A percentile compares a stretch with the other conserved stretches of the same genome.
Conservation (phyloP, 2,797 vertebrate species). For the Poeciliopsis presidionis region DNA sequence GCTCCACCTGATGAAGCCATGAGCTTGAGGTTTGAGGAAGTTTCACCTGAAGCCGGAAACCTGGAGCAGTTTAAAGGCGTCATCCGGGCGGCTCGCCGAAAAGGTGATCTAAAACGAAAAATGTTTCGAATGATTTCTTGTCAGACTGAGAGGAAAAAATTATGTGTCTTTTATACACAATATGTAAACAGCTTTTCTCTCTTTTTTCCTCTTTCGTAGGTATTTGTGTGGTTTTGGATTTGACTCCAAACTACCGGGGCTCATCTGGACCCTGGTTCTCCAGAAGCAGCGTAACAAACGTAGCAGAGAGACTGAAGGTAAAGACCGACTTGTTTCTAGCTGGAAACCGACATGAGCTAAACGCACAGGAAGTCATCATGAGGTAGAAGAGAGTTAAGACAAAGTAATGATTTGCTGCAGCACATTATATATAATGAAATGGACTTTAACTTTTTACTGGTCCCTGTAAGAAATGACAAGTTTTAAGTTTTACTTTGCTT, state of each 20-base stretch:
- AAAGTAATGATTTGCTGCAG: too few relatives aligned
- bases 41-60: conserved; percentile 71
- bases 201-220: conserved; percentile 62
- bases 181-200: neutral
- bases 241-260: conserved; percentile 88
- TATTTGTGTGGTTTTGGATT: conserved; percentile 84
- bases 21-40: conserved; percentile 70
- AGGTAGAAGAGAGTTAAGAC: neutral
- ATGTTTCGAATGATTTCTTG: neutral
- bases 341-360: neutral
- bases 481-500: neutral
- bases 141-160: neutral
- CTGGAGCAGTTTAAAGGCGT: conserved; percentile 76
- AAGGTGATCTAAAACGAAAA: conserved; percentile 71
- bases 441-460: too few relatives aligned
- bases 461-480: too few relatives aligned
- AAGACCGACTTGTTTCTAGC: neutral
- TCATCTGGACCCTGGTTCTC: conserved; percentile 80
- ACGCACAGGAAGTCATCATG: neutral
- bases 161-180: neutral
- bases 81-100: conserved; percentile 79
- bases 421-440: too few relatives aligned
- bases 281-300: conserved; percentile 48
- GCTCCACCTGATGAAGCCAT: conserved; percentile 62
- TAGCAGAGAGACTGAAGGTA: conserved; percentile 77